Evolutionary conservation across 2,888 invertebrate species (phyloP).

Genomic region (Tanypteryx hageni): DNA sequence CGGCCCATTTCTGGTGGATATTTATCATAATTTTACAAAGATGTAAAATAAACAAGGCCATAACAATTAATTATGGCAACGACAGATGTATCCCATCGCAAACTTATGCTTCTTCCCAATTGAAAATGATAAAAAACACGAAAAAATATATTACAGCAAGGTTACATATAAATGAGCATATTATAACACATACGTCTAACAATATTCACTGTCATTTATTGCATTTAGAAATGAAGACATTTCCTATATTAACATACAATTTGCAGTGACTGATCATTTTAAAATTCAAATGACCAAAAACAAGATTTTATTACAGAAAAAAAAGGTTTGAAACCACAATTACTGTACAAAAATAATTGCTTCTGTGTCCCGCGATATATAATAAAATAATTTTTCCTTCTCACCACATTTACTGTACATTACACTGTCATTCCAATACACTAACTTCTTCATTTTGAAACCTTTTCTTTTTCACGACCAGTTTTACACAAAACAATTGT

Average conservation of each 20-base stretch:
- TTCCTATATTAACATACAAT: conserved; percentile 6
- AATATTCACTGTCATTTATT: not conserved
- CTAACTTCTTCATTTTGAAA: not conserved
- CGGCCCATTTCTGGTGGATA: too few species aligned
- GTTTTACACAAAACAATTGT: not conserved
- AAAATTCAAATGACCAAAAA: not conserved
- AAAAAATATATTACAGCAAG: too few species aligned
- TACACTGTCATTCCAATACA: not conserved
- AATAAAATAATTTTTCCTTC: not conserved
- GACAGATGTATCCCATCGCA: too few species aligned
- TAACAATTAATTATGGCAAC: too few species aligned
- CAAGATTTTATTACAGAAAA: not conserved
- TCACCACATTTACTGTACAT: conserved; percentile 17
- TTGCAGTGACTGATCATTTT: not conserved
- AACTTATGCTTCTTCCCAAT: too few species aligned
- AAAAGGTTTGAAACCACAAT: not conserved
- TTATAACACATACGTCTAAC: too few species aligned
- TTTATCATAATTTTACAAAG: too few species aligned
- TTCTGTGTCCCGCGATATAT: conserved; percentile 19
- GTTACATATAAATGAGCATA: too few species aligned
- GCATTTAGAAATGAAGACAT: conserved; percentile 11
- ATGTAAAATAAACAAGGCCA: too few species aligned
- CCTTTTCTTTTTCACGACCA: not conserved
- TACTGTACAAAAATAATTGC: conserved; percentile 54
- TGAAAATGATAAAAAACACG: too few species aligned